Evolutionary conservation across 2,797 vertebrate genomes (phyloP).

Genomic region (Dendrocincla fuliginosa): DNA sequence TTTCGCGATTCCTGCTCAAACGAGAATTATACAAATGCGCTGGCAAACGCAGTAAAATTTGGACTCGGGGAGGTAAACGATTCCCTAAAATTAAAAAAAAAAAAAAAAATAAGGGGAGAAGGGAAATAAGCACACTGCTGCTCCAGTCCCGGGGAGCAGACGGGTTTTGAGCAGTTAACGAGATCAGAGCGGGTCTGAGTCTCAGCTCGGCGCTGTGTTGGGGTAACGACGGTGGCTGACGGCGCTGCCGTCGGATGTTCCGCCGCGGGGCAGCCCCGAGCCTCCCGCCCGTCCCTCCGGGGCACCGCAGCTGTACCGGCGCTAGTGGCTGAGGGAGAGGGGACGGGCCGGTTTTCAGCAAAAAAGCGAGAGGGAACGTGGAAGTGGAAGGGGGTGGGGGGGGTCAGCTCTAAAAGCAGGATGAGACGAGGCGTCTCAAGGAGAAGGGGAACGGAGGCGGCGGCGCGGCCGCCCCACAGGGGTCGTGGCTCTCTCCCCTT

Average conservation of each 20-base stretch:
- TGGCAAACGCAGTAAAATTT: background rate
- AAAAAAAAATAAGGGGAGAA: background rate
- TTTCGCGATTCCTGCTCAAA: constrained; percentile 56
- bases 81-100: background rate
- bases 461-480: background rate
- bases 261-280: background rate
- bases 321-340: background rate
- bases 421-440: background rate
- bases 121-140: background rate
- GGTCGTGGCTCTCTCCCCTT: background rate
- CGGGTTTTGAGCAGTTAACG: constrained; percentile 17
- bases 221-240: background rate
- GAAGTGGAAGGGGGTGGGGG: no score
- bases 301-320: background rate
- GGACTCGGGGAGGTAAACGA: background rate
- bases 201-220: background rate
- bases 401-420: background rate
- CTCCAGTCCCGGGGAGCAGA: constrained; percentile 42
- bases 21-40: constrained; percentile 46
- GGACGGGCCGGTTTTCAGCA: background rate
- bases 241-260: background rate
- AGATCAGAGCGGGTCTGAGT: constrained; percentile 23
- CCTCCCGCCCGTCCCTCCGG: background rate
- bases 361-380: background rate
- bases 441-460: background rate